Evolutionary conservation across 2,113 vertebrate species (phyloP).

Genomic region (Gallinago jamesoni): DNA sequence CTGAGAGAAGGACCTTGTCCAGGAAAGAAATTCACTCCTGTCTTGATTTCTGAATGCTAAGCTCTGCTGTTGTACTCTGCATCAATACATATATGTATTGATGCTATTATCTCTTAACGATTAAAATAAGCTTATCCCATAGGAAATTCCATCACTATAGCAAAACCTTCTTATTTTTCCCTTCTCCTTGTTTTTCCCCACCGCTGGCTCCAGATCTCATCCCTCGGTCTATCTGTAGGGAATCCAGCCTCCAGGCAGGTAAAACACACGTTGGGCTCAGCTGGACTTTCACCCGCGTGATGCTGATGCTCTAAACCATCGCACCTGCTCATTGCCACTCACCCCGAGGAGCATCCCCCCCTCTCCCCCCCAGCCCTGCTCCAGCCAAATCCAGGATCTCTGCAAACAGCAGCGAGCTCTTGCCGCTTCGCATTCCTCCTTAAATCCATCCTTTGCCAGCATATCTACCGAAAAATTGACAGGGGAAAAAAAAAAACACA

Average conservation of each 20-base stretch:
- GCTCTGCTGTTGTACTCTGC: not conserved
- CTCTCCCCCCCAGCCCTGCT: not conserved
- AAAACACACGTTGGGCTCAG: not conserved
- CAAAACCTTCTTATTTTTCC: not conserved
- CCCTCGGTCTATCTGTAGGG: not conserved
- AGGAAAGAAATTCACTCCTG: not conserved
- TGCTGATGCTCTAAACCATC: not conserved
- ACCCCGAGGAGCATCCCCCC: too few species aligned
- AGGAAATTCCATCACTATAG: not conserved
- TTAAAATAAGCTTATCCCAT: not conserved
- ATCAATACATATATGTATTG: not conserved
- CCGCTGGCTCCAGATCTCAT: not conserved
- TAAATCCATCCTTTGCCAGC: conserved; percentile 32
- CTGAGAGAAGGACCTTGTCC: not conserved
- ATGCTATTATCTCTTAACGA: not conserved
- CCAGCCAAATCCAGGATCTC: not conserved
- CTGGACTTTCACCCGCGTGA: not conserved
- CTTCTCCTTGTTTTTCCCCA: not conserved
- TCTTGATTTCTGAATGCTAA: not conserved
- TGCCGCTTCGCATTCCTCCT: conserved; percentile 17
- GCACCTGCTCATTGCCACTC: not conserved
- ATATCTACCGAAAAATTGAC: not conserved
- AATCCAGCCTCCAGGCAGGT: not conserved
- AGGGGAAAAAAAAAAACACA: not conserved
- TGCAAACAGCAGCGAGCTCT: not conserved